Percentiles rank a stretch among this genome's conserved stretches.
Conservation (phyloP, 2,888 invertebrate genomes). For the Belgica antarctica region DNA sequence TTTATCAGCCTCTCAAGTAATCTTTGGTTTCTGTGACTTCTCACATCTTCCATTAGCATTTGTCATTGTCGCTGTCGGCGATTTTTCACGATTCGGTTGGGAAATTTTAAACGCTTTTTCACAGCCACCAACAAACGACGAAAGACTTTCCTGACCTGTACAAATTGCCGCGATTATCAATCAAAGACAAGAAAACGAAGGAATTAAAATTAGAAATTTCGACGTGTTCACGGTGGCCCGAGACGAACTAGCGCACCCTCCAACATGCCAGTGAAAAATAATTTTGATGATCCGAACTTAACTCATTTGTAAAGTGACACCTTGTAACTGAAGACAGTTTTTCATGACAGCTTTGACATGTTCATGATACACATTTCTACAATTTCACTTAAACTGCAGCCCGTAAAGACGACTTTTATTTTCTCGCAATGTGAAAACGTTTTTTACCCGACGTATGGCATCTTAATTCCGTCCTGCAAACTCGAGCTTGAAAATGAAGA, state of each 20-base stretch:
- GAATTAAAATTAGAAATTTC: not conserved
- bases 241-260: not conserved
- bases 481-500: conserved; percentile 3
- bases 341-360: conserved; percentile 27
- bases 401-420: not conserved
- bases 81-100: conserved; percentile 14
- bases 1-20: not conserved
- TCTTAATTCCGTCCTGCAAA: not conserved
- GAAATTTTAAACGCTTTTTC: conserved; percentile 8
- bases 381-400: not conserved
- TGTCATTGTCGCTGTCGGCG: not conserved
- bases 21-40: not conserved
- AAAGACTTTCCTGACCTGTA: conserved; percentile 30
- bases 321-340: conserved; percentile 35
- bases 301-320: conserved; percentile 37
- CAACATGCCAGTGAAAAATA: conserved; percentile 2
- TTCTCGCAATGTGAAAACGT: not conserved
- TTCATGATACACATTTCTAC: conserved; percentile 34
- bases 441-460: too few relatives aligned
- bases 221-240: not conserved
- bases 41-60: conserved; percentile 3
- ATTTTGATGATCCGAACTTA: conserved; percentile 13
- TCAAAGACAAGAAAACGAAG: conserved; percentile 6
- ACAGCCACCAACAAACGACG: not conserved
- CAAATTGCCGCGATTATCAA: conserved; percentile 33